Evolutionary conservation across 2,888 invertebrate species (phyloP).

Genomic region (Danaus chrysippus): DNA sequence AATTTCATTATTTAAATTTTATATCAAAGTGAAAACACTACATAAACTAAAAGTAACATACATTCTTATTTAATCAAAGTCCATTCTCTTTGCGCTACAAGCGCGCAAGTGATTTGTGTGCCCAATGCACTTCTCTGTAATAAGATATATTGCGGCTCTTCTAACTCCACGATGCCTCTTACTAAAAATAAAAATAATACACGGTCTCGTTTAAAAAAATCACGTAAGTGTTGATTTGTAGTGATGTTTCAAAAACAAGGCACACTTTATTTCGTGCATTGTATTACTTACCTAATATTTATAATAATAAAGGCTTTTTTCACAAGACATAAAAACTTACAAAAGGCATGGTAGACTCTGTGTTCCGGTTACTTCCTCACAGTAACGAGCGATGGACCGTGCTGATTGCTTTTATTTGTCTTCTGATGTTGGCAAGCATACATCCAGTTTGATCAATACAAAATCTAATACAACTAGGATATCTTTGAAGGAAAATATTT

Average conservation of each 20-base stretch:
- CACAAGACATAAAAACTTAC: conserved; percentile 14
- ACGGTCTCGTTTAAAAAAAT: too few relatives aligned
- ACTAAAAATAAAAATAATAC: too few relatives aligned
- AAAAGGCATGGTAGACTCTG: conserved; percentile 29
- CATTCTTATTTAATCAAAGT: too few relatives aligned
- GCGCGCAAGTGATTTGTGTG: too few relatives aligned
- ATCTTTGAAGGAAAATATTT: background rate
- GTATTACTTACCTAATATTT: background rate
- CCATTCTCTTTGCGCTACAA: too few relatives aligned
- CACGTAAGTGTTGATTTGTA: too few relatives aligned
- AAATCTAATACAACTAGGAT: background rate
- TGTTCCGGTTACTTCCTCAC: conserved; percentile 55
- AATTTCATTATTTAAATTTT: too few relatives aligned
- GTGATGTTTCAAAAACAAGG: background rate
- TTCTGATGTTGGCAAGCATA: conserved; percentile 39
- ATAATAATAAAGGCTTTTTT: conserved; percentile 9
- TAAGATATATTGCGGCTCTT: too few relatives aligned
- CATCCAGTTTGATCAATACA: conserved; percentile 28
- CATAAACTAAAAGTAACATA: too few relatives aligned
- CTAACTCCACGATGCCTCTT: too few relatives aligned
- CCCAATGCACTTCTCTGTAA: too few relatives aligned
- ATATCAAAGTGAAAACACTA: too few relatives aligned
- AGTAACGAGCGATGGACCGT: conserved; percentile 56
- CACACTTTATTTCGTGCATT: background rate
- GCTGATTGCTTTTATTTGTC: conserved; percentile 62